These are phyloP conservation scores for Sarcophaga caerulescens DNA, from an alignment of 2,888 invertebrate genomes.

Conservation along the genomic window DNA sequence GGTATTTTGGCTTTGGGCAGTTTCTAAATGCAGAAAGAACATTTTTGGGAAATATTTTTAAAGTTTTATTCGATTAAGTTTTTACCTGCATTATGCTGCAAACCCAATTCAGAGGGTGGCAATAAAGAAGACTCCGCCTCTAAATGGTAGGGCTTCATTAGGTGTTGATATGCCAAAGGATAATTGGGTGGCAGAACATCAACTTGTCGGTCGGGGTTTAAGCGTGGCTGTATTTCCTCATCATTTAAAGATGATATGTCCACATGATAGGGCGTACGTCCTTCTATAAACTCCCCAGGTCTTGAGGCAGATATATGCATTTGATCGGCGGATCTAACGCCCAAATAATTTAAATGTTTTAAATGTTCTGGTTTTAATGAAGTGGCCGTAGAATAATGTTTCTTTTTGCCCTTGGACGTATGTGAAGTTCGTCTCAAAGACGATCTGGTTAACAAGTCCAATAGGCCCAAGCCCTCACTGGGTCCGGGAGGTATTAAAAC, in stretches of 20 bases:
- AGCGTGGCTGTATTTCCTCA: conserved; percentile 73
- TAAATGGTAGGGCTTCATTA: conserved; percentile 78
- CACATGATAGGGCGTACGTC: conserved; percentile 86
- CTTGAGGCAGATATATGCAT: conserved; percentile 43
- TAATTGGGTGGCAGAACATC: conserved; percentile 79
- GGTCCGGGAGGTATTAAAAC: conserved; percentile 83
- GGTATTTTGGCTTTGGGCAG: conserved; percentile 56
- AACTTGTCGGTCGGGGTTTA: conserved; percentile 77
- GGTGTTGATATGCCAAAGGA: conserved; percentile 76
- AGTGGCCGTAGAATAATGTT: conserved; percentile 65
- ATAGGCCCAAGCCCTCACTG: conserved; percentile 74
- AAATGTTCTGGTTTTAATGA: conserved; percentile 49
- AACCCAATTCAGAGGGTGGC: conserved; percentile 72
- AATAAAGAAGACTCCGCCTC: conserved; percentile 78
- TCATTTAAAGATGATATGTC: conserved; percentile 82
- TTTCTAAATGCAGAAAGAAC: conserved; percentile 35
- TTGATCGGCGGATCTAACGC: not conserved
- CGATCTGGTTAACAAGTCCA: conserved; percentile 77
- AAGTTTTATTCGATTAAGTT: conserved; percentile 49
- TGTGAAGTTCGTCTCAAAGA: conserved; percentile 72
- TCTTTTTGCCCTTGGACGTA: conserved; percentile 71
- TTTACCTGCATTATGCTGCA: conserved; percentile 54
- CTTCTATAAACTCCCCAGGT: conserved; percentile 84
- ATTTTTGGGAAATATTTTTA: conserved; percentile 46
- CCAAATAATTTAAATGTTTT: conserved; percentile 67